phyloP scores from a whole-genome alignment of 2,888 invertebrate genomes.

The Uloborus plumipes region DNA sequence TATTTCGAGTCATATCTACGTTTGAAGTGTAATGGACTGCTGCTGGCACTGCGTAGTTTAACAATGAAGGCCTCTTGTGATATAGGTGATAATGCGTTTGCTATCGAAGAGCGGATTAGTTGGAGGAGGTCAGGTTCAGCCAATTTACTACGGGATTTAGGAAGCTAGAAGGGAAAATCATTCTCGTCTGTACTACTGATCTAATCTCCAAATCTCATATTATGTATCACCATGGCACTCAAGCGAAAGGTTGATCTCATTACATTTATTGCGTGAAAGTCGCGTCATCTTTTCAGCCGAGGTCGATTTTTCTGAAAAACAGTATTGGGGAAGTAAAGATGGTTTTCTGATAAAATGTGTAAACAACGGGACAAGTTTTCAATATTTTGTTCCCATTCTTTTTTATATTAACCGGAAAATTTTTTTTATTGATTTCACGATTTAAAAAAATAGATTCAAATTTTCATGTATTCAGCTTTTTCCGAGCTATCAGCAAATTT shows the following conservation, averaged over 20 bases:
- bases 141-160: conserved; percentile 52
- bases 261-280: conserved; percentile 16
- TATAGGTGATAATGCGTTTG: conserved; percentile 34
- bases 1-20: conserved; percentile 6
- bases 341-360: too few relatives aligned
- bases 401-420: too few relatives aligned
- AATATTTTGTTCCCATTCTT: too few relatives aligned
- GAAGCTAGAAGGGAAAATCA: conserved; percentile 18
- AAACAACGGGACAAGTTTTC: too few relatives aligned
- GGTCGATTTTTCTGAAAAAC: conserved; percentile 2
- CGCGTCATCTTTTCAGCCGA: conserved; percentile 1
- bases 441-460: too few relatives aligned
- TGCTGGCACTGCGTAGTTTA: conserved; percentile 3
- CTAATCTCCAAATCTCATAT: conserved; percentile 36
- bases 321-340: too few relatives aligned
- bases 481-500: too few relatives aligned
- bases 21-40: background rate
- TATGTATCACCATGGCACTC: conserved; percentile 23
- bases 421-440: too few relatives aligned
- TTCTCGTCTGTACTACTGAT: conserved; percentile 20
- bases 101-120: conserved; percentile 37
- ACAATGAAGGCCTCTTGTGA: conserved; percentile 20
- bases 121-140: conserved; percentile 25
- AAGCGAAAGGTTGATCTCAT: conserved; percentile 15
- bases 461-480: too few relatives aligned